Evolutionary conservation across 2,888 invertebrate genomes (phyloP), one percentile per base, ranked within the genome.

Genomic region (Branchinecta sandiegonensis): DNA sequence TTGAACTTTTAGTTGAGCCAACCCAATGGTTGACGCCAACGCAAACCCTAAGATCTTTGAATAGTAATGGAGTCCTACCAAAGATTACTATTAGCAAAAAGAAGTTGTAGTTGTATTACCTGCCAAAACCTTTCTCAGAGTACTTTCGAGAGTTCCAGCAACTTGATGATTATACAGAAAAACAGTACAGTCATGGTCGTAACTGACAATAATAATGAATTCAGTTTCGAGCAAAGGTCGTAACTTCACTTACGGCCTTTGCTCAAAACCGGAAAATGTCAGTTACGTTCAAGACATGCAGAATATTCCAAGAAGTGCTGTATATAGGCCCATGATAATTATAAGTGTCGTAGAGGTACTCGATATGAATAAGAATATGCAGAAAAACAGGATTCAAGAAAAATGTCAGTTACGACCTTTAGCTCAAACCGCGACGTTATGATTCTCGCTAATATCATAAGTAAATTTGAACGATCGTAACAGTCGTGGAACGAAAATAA

Each of bases 11-110:
- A 14, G n/a, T 56, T 56, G 56, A 50, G 50, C 50, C 50, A 50
- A 50, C 50, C n/a, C 50, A 50, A 50, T 50, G 50, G 8, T 56
- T 56, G 56, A 56, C 14, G 56, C 8, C 56, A 56, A 56, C 56
- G 56, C 56, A 56, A n/a, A 56, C 56, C 50, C 50, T 50, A 56
- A 56, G 56, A 56, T 56, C 56, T 56, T 56, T 56, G 56, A 56
- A 56, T 56, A 56, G n/a, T 56, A 56, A 56, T 56, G 8, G 7
- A 56, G 56, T 56, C 56, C 8, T 56, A 9, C 56, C 56, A 56
- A 56, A 56, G 56, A 56, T 56, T 9, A 56, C 56, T 56, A 14
- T 56, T 56, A 56, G n/a, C 56, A 56, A 56, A 8, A 56, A 56
- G 8, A 56, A 56, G 56, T 56, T 56, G 56, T 8, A 56, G 56